Conservation (phyloP, 2,113 vertebrate species). For the Marmota flaviventris region DNA sequence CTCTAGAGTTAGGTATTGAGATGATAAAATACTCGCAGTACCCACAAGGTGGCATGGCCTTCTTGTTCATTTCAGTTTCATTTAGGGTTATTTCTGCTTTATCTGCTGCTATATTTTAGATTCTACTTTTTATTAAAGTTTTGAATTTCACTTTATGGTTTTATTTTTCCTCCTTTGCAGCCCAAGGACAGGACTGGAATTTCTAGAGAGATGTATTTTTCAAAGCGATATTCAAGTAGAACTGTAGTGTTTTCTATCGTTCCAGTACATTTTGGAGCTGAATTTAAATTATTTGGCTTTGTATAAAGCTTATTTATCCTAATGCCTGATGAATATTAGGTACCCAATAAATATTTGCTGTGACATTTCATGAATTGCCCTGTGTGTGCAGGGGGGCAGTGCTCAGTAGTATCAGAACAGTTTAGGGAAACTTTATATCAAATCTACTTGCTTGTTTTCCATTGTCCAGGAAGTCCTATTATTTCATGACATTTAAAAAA, state of each 20-base stretch:
- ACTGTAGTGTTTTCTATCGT: not conserved
- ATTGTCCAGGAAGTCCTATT: not conserved
- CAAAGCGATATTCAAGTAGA: not conserved
- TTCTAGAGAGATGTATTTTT: conserved; percentile 16
- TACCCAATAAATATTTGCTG: not conserved
- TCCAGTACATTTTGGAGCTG: not conserved
- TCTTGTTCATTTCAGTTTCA: conserved; percentile 66
- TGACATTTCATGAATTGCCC: conserved; percentile 4
- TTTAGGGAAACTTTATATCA: not conserved
- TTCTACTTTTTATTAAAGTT: conserved; percentile 36
- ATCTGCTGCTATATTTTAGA: conserved; percentile 47
- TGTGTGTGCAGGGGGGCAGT: not conserved
- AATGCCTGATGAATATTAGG: not conserved
- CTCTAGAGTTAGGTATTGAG: not conserved
- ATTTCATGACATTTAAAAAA: conserved; percentile 23
- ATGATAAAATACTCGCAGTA: conserved; percentile 57
- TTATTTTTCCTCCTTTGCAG: conserved; percentile 2
- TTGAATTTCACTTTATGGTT: conserved; percentile 61
- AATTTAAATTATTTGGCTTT: conserved; percentile 34
- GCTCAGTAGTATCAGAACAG: not conserved
- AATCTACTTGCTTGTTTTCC: not conserved
- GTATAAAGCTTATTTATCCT: not conserved
- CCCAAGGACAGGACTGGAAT: not conserved
- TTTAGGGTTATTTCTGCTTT: conserved; percentile 63
- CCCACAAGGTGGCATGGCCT: conserved; percentile 66